These are phyloP conservation scores for Anabacerthia variegaticeps DNA, from an alignment of 2,797 vertebrate genomes.

Conservation along the genomic window DNA sequence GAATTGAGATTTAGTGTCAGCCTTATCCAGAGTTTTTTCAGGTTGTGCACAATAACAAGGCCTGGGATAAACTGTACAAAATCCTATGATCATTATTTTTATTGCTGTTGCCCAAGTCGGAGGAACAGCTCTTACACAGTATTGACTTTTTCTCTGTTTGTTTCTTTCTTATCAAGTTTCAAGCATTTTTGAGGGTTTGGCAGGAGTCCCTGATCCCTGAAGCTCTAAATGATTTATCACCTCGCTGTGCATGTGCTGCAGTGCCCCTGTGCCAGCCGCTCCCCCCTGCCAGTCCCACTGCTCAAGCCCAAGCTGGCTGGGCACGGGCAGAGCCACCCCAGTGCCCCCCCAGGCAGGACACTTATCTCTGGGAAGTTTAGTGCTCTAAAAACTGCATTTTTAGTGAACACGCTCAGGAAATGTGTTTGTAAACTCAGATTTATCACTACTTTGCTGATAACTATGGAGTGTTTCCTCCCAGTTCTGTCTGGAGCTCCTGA, in stretches of 20 bases:
- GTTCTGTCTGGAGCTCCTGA: not conserved
- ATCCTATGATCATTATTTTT: not conserved
- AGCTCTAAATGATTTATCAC: slow-evolving; percentile 55
- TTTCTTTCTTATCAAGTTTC: slow-evolving; percentile 58
- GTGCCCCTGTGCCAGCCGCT: not conserved
- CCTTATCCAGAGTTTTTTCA: not conserved
- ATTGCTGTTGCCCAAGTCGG: not conserved
- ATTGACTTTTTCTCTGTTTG: slow-evolving; percentile 41
- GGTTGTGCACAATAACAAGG: not conserved
- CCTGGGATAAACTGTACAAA: not conserved
- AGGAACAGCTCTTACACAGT: not conserved
- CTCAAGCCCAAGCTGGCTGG: not conserved
- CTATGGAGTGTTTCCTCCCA: not conserved
- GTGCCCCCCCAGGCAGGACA: not conserved
- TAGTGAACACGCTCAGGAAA: not conserved
- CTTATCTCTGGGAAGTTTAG: not conserved
- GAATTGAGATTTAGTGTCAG: not conserved
- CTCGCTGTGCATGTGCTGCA: not conserved
- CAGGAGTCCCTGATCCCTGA: slow-evolving; percentile 44
- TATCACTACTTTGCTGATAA: not conserved
- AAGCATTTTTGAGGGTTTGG: slow-evolving; percentile 62
- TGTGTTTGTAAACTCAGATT: not conserved
- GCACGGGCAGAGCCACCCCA: not conserved
- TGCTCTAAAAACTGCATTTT: not conserved
- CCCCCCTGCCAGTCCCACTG: not conserved